Evolutionary conservation across 2,888 invertebrate species (phyloP).

Genomic region (Cephus nigrinus): DNA sequence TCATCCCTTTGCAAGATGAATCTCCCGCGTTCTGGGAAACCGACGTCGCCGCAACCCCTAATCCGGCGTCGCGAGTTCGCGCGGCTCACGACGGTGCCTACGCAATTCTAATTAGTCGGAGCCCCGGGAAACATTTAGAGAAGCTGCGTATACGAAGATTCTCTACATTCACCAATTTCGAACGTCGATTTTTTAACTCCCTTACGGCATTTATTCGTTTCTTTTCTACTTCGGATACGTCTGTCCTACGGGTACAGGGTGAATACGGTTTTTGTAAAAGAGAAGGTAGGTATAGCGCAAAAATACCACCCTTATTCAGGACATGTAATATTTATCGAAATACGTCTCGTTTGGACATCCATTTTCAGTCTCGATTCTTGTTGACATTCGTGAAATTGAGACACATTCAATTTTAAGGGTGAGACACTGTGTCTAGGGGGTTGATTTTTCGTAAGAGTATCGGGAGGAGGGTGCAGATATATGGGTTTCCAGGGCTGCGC

Average conservation of each 20-base stretch:
- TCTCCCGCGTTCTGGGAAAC: slow-evolving; percentile 22
- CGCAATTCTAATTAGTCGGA: slow-evolving; percentile 9
- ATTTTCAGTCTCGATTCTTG: slow-evolving; percentile 44
- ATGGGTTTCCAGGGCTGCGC: slow-evolving; percentile 5
- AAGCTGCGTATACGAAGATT: background rate
- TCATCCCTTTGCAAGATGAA: slow-evolving; percentile 21
- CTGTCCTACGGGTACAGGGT: background rate
- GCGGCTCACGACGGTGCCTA: background rate
- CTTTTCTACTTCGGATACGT: background rate
- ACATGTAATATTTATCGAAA: slow-evolving; percentile 37
- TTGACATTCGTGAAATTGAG: slow-evolving; percentile 56
- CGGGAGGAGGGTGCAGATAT: background rate
- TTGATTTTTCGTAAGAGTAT: background rate
- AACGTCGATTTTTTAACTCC: background rate
- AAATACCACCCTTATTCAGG: background rate
- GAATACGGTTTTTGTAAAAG: background rate
- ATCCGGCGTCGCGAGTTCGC: slow-evolving; percentile 23
- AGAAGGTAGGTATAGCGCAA: background rate
- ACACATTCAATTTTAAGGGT: slow-evolving; percentile 38
- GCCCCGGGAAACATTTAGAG: background rate
- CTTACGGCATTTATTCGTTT: background rate
- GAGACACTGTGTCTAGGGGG: background rate
- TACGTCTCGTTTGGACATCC: slow-evolving; percentile 41
- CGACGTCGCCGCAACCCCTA: slow-evolving; percentile 24
- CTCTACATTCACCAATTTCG: background rate